Percentiles rank a stretch among this genome's conserved stretches.
phyloP scores from a whole-genome alignment of 1,140 invertebrate species.

The Pseudomyrmex sp. region DNA sequence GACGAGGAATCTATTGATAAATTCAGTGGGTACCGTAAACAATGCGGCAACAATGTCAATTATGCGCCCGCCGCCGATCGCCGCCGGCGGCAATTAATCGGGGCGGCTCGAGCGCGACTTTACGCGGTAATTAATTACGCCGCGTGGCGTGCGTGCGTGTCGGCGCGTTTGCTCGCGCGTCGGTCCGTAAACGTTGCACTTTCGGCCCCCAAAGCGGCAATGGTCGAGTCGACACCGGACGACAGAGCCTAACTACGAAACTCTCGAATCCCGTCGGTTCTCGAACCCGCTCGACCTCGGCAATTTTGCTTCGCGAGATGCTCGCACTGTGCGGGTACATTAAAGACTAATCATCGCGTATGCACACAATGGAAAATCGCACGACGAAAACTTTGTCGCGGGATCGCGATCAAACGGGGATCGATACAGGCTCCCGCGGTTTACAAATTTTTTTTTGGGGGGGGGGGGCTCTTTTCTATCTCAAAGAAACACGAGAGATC shows the following conservation, averaged over 20 bases:
- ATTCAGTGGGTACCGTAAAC: constrained; percentile 81
- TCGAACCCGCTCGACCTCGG: constrained; percentile 36
- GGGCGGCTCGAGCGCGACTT: constrained; percentile 74
- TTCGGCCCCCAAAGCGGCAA: constrained; percentile 10
- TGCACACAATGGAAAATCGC: too few species aligned
- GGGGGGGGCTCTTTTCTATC: neutral
- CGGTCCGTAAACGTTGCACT: constrained; percentile 43
- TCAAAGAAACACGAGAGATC: neutral
- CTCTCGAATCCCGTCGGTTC: neutral
- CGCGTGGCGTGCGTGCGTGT: constrained; percentile 53
- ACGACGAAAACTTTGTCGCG: too few species aligned
- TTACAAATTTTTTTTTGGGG: too few species aligned
- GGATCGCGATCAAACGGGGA: too few species aligned
- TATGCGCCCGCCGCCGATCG: constrained; percentile 75
- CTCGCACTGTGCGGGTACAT: too few species aligned
- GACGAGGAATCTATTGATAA: constrained; percentile 80
- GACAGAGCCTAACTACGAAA: neutral
- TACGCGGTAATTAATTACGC: constrained; percentile 80
- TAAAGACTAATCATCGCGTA: too few species aligned
- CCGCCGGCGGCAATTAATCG: constrained; percentile 78
- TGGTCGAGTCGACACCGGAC: constrained; percentile 18
- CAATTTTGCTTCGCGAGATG: constrained; percentile 25
- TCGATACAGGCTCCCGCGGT: too few species aligned
- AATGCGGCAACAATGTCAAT: constrained; percentile 84
- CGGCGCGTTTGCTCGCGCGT: constrained; percentile 40